These are phyloP conservation scores for Erpobdella octoculata DNA, from an alignment of 2,888 invertebrate species.

Conservation along the genomic window DNA sequence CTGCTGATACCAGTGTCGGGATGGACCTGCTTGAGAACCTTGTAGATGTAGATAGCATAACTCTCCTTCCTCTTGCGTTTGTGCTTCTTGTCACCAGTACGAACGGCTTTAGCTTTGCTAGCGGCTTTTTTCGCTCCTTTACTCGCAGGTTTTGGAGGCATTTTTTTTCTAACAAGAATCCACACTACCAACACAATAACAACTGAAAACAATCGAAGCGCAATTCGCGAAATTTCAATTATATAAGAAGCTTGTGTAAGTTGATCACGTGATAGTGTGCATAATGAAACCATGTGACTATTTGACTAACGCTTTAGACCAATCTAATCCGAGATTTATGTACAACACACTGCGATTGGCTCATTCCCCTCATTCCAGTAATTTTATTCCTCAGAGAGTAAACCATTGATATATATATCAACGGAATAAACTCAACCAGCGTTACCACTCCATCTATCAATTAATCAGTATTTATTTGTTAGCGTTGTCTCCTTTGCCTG, in stretches of 20 bases:
- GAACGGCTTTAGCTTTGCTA: slow-evolving; percentile 39
- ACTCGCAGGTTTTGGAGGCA: slow-evolving; percentile 37
- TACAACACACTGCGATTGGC: too few species aligned
- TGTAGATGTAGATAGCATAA: slow-evolving; percentile 44
- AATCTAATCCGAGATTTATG: too few species aligned
- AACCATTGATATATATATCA: too few species aligned
- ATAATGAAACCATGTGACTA: not conserved
- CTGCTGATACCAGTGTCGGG: slow-evolving; percentile 45
- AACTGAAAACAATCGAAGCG: too few species aligned
- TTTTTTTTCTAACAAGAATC: slow-evolving; percentile 20
- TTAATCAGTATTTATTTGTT: too few species aligned
- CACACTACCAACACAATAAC: not conserved
- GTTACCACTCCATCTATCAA: too few species aligned
- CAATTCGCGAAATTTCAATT: too few species aligned
- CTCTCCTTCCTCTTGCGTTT: slow-evolving; percentile 41
- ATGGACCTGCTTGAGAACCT: slow-evolving; percentile 46
- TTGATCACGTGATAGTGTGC: slow-evolving; percentile 7
- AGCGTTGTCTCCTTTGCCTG: too few species aligned
- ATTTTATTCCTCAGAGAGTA: too few species aligned
- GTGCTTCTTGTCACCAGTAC: slow-evolving; percentile 43
- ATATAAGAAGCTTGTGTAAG: not conserved
- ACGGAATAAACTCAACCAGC: too few species aligned
- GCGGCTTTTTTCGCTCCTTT: slow-evolving; percentile 42
- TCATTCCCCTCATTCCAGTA: too few species aligned
- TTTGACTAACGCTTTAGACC: not conserved